phyloP scores from a whole-genome alignment of 2,797 vertebrate genomes.

The Pipistrellus kuhlii region DNA sequence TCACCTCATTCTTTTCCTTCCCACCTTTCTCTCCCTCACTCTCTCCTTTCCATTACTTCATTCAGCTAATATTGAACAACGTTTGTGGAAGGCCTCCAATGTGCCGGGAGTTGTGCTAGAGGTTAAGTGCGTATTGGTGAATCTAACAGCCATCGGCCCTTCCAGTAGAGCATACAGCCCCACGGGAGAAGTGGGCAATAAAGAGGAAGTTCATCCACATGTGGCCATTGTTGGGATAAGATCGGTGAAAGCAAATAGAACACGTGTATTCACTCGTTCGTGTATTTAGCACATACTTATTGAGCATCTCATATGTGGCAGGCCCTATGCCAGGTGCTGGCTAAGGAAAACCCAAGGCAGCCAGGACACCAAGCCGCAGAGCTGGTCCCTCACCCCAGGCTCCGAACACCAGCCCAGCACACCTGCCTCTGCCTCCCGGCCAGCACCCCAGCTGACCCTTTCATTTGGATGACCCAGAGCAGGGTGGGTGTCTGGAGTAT shows the following conservation, averaged over 20 bases:
- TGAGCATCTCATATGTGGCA: neutral
- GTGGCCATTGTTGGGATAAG: neutral
- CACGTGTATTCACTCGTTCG: neutral
- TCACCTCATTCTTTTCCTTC: neutral
- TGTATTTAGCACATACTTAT: neutral
- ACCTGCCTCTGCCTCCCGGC: neutral
- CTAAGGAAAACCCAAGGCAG: neutral
- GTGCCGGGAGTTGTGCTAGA: neutral
- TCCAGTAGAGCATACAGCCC: neutral
- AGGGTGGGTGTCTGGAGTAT: neutral
- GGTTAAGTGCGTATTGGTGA: neutral
- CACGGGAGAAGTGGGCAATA: neutral
- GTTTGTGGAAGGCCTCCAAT: neutral
- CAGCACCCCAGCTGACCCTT: fast-evolving
- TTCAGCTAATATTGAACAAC: neutral
- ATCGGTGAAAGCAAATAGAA: neutral
- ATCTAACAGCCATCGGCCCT: neutral
- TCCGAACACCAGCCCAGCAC: neutral
- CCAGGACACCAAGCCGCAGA: neutral
- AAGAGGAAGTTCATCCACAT: neutral
- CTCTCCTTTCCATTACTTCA: neutral
- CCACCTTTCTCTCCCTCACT: neutral
- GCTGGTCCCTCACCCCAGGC: neutral
- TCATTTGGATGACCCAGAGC: neutral
- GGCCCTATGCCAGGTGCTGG: neutral